Conservation (phyloP, 2,888 invertebrate genomes). For the Lasius platythorax region DNA sequence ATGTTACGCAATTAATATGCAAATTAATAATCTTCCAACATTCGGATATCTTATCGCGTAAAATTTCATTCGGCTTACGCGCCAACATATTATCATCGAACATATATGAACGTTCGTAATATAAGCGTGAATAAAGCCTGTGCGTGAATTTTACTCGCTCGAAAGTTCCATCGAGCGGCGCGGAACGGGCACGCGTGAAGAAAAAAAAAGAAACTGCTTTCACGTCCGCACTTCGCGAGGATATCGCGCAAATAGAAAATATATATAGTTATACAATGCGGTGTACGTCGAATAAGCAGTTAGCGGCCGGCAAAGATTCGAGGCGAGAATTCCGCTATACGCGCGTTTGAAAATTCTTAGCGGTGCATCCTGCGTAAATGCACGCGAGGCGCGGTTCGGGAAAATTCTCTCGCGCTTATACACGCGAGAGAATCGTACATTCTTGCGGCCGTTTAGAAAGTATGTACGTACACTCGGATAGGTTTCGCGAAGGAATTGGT, state of each 20-base stretch:
- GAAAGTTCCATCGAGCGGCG: conserved; percentile 18
- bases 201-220: conserved; percentile 35
- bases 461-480: conserved; percentile 44
- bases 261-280: conserved; percentile 35
- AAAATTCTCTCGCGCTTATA: conserved; percentile 34
- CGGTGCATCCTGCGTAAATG: conserved; percentile 19
- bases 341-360: conserved; percentile 36
- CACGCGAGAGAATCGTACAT: conserved; percentile 67
- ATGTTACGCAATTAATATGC: not conserved
- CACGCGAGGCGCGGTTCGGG: conserved; percentile 46
- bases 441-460: conserved; percentile 69
- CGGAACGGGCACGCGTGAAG: conserved; percentile 18
- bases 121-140: not conserved
- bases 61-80: not conserved
- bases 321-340: conserved; percentile 34
- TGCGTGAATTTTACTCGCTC: conserved; percentile 6
- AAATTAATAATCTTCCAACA: not conserved
- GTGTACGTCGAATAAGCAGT: not conserved
- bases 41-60: not conserved
- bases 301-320: conserved; percentile 11
- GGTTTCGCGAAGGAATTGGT: conserved; percentile 67
- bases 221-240: conserved; percentile 30
- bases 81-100: not conserved
- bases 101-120: not conserved
- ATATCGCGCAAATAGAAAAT: conserved; percentile 32